Evolutionary conservation across 2,113 vertebrate genomes (phyloP).

Genomic region (Sminthopsis crassicaudata): DNA sequence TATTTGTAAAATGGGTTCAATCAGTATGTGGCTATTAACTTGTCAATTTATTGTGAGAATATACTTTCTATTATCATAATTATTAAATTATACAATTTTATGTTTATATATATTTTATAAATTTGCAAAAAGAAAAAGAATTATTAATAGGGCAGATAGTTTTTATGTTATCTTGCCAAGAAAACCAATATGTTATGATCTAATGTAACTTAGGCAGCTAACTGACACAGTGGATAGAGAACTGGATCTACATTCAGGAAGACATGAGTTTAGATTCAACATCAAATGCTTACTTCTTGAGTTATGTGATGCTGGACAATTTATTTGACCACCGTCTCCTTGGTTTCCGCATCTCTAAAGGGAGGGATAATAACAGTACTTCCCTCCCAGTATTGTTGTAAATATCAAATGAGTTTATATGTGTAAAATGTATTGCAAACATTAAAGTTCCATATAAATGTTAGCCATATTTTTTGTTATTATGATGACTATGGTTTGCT

Average conservation of each 20-base stretch:
- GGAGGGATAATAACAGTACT: background rate
- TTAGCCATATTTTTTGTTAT: background rate
- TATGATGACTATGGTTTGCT: background rate
- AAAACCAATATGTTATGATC: background rate
- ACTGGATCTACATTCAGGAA: background rate
- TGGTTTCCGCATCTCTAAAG: background rate
- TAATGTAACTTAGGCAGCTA: background rate
- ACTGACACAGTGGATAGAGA: background rate
- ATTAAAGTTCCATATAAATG: background rate
- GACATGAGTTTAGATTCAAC: background rate
- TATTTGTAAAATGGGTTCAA: background rate
- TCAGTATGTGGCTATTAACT: background rate
- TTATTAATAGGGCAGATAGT: background rate
- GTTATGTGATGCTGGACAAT: background rate
- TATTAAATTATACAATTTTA: background rate
- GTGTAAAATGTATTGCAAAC: background rate
- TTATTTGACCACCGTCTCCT: background rate
- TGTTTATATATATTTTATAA: background rate
- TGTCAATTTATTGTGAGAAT: background rate
- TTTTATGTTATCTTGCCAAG: background rate
- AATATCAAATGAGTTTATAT: background rate
- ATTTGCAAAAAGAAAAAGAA: background rate
- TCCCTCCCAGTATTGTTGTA: background rate
- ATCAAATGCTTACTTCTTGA: background rate
- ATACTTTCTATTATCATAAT: no score